phyloP scores from a whole-genome alignment of 2,888 invertebrate species.

The Lochmaea capreae region DNA sequence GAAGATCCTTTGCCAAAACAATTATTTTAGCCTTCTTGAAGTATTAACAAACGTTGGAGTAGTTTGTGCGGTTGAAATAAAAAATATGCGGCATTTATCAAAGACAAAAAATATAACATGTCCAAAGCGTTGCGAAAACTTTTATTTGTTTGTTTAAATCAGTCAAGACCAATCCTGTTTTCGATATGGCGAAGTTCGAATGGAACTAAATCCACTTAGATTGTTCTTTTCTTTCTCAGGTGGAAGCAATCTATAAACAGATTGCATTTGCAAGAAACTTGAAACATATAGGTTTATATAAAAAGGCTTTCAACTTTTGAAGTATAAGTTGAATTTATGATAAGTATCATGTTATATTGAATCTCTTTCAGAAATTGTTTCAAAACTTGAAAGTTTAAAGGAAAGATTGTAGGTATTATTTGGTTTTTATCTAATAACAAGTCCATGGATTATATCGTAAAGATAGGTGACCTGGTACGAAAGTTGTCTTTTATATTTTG shows the following conservation, averaged over 20 bases:
- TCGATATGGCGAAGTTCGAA: constrained; percentile 6
- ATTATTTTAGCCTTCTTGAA: no score
- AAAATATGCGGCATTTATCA: no score
- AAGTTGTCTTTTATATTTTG: no score
- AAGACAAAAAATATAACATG: no score
- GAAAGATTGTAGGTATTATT: not conserved
- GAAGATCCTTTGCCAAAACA: no score
- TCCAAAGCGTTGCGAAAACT: not conserved
- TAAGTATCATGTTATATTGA: not conserved
- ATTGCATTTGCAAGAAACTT: constrained; percentile 23
- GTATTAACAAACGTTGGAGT: no score
- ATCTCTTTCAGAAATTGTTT: not conserved
- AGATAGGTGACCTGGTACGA: not conserved
- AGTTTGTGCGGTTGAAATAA: no score
- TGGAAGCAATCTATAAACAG: constrained; percentile 30
- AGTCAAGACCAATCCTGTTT: not conserved
- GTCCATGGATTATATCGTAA: not conserved
- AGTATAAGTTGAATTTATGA: constrained; percentile 24
- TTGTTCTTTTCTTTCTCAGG: constrained; percentile 30
- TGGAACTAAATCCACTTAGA: constrained; percentile 28
- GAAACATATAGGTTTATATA: constrained; percentile 6
- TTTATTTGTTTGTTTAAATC: not conserved
- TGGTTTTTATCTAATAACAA: not conserved
- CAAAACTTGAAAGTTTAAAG: not conserved
- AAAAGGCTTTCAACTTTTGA: constrained; percentile 11